Conservation (phyloP, 2,113 vertebrate genomes). For the Charina bottae region DNA sequence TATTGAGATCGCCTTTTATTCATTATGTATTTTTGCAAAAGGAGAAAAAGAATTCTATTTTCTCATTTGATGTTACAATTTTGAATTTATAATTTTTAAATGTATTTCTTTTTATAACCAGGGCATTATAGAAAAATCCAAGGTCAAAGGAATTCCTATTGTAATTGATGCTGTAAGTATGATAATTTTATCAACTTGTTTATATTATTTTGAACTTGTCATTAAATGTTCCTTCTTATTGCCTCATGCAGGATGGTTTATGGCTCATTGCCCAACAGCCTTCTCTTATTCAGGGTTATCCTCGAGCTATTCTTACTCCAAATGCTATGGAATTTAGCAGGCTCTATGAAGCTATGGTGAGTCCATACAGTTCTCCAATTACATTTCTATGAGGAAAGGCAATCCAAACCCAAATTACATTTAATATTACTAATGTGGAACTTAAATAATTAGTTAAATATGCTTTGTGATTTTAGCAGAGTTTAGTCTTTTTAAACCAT, state of each 20-base stretch:
- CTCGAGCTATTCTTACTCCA: constrained; percentile 90
- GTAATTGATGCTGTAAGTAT: constrained; percentile 95
- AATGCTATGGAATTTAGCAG: constrained; percentile 93
- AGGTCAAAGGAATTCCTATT: constrained; percentile 87
- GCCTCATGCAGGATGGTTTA: constrained; percentile 86
- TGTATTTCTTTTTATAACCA: constrained; percentile 60
- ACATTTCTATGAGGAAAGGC: neutral
- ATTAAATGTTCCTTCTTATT: constrained; percentile 38
- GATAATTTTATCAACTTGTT: constrained; percentile 35
- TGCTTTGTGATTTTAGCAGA: neutral
- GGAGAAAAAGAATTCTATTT: neutral
- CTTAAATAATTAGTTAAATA: neutral
- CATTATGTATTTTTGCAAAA: neutral
- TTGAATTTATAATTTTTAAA: constrained; percentile 9
- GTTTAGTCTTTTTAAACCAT: neutral
- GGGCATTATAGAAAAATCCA: constrained; percentile 91
- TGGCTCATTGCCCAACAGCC: constrained; percentile 92
- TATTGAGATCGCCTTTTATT: neutral
- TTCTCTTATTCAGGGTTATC: constrained; percentile 90
- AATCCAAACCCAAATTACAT: neutral
- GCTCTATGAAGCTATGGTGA: constrained; percentile 91
- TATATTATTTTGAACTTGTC: neutral
- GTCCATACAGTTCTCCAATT: constrained; percentile 42
- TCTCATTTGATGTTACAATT: neutral
- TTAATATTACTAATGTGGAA: neutral